phyloP scores from a whole-genome alignment of 2,113 vertebrate genomes.

The Myiagra hebetior region DNA sequence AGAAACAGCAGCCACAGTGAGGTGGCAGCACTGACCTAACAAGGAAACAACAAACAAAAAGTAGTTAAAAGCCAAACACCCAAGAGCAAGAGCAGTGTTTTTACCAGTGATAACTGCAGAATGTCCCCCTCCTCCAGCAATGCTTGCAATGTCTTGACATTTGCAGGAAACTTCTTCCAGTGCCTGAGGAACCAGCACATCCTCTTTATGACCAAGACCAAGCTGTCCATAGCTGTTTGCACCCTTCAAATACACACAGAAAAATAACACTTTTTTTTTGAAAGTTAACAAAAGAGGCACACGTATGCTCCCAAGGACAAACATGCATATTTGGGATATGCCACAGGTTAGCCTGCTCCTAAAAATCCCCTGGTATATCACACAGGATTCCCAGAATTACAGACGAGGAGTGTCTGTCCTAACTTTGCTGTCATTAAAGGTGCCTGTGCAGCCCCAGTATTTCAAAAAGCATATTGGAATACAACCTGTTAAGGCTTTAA shows the following conservation, averaged over 20 bases:
- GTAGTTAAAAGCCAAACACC: background rate
- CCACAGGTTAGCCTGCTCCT: background rate
- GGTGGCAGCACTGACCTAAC: background rate
- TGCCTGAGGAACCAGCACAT: slow-evolving; percentile 73
- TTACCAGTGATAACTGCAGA: slow-evolving; percentile 82
- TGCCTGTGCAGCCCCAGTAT: background rate
- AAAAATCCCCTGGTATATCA: background rate
- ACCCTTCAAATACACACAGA: slow-evolving; percentile 73
- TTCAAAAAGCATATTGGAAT: background rate
- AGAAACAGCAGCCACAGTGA: background rate
- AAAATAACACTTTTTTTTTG: background rate
- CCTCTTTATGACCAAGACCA: slow-evolving; percentile 84
- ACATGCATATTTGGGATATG: background rate
- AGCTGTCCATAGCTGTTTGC: slow-evolving; percentile 94
- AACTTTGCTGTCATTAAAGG: background rate
- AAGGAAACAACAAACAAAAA: background rate
- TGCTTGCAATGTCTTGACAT: slow-evolving; percentile 27
- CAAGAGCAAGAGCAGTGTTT: background rate
- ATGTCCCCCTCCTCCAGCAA: slow-evolving; percentile 89
- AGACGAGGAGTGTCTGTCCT: background rate
- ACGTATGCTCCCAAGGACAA: background rate
- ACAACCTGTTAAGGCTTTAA: background rate
- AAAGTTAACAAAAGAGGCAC: background rate
- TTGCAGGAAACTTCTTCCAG: slow-evolving; percentile 61
- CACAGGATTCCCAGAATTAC: background rate